Conservation (phyloP, 2,888 invertebrate genomes). For the Acronicta leporina region DNA sequence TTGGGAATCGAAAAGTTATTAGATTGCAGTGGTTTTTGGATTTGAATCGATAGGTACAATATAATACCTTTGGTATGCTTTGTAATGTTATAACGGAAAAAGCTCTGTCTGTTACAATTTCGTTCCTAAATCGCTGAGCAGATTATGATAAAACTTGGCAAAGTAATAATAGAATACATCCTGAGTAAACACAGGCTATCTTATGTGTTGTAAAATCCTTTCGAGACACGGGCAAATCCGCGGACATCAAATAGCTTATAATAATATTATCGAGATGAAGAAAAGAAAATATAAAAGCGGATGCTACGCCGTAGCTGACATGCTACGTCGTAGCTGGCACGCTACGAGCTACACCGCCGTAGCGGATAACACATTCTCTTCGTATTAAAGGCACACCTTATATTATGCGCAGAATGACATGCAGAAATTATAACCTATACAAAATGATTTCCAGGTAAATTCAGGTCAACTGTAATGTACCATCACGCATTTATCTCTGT, state of each 20-base stretch:
- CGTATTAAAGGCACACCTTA: slow-evolving; percentile 29
- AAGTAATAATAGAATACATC: too few species aligned
- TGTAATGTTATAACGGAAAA: too few species aligned
- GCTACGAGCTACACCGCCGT: slow-evolving; percentile 25
- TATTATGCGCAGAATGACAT: slow-evolving; percentile 20
- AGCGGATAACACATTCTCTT: slow-evolving; percentile 28
- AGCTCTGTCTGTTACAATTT: too few species aligned
- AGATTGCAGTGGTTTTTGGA: not conserved
- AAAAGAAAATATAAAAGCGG: not conserved
- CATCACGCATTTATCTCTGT: not conserved
- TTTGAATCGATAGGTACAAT: not conserved
- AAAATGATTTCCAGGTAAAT: not conserved
- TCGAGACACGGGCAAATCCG: too few species aligned
- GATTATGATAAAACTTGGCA: too few species aligned
- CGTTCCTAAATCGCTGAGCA: too few species aligned
- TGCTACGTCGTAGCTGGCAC: slow-evolving; percentile 23
- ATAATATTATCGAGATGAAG: too few species aligned
- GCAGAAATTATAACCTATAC: not conserved
- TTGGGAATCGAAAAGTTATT: slow-evolving; percentile 2
- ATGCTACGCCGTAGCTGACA: slow-evolving; percentile 43
- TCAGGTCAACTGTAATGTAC: not conserved
- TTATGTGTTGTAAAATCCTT: too few species aligned
- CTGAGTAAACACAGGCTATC: too few species aligned
- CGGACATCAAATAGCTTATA: too few species aligned
- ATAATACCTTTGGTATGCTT: too few species aligned